Conservation (phyloP, 2,797 vertebrate genomes). For the Molossus molossus region DNA sequence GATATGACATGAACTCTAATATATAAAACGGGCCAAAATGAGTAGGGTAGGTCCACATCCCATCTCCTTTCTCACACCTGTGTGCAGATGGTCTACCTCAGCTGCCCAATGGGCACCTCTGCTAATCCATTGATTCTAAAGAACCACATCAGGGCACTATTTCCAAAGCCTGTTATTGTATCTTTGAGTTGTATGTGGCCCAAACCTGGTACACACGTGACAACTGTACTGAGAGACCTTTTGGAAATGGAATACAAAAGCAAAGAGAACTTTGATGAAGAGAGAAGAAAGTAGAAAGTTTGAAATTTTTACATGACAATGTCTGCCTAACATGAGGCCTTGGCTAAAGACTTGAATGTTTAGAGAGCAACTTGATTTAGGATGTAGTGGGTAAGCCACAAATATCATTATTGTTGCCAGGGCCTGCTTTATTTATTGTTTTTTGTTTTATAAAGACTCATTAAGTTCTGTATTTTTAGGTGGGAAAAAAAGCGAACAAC, state of each 20-base stretch:
- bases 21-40: constrained; percentile 21
- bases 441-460: no score
- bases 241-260: neutral
- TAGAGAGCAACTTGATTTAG: neutral
- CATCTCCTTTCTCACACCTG: neutral
- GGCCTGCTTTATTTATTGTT: no score
- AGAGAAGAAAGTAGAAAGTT: neutral
- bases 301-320: neutral
- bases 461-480: no score
- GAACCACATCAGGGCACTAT: neutral
- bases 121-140: neutral
- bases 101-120: neutral
- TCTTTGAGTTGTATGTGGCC: neutral
- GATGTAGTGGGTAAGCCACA: neutral
- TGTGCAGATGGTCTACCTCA: neutral
- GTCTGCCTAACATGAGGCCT: constrained; percentile 13
- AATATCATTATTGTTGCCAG: neutral
- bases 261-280: neutral
- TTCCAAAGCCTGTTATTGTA: neutral
- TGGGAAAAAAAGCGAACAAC: no score
- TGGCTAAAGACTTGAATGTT: neutral
- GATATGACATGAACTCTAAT: neutral
- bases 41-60: neutral
- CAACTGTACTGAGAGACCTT: neutral
- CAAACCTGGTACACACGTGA: neutral